Conservation (phyloP, 35 echinoderm and acorn worm species). For the Apostichopus californicus region DNA sequence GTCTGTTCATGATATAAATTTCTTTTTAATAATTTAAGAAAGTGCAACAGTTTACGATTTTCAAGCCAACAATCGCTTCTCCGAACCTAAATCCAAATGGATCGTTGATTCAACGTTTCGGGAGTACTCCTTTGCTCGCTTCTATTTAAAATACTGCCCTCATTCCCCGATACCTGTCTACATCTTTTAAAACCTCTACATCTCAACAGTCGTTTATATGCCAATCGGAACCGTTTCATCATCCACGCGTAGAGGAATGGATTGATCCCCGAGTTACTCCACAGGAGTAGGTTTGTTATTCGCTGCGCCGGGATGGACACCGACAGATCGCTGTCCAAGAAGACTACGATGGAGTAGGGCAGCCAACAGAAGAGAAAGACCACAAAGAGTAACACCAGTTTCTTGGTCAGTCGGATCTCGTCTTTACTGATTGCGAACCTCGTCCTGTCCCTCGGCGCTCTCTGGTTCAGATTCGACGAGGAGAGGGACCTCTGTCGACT, state of each 20-base stretch:
- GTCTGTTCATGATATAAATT: too few relatives aligned
- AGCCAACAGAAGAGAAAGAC: constrained; percentile 86
- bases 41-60: too few relatives aligned
- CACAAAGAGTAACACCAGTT: constrained; percentile 73
- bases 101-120: constrained; percentile 25
- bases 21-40: too few relatives aligned
- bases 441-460: background rate
- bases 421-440: constrained; percentile 62
- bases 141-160: background rate
- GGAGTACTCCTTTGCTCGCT: constrained; percentile 4
- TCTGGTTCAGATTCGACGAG: background rate
- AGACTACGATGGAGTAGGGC: constrained; percentile 76
- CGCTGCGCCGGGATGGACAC: constrained; percentile 60
- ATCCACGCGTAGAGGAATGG: constrained; percentile 90
- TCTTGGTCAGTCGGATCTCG: constrained; percentile 76
- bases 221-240: constrained; percentile 69
- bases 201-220: constrained; percentile 71
- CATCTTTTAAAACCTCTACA: constrained; percentile 51
- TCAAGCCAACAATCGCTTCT: too few relatives aligned
- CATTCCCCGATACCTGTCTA: background rate
- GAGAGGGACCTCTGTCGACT: constrained; percentile 20
- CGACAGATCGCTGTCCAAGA: constrained; percentile 54
- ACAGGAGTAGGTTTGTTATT: constrained; percentile 70
- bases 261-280: constrained; percentile 73
- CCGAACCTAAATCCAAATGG: constrained; percentile 32